phyloP scores from a whole-genome alignment of 2,888 invertebrate species.

The Acrobasis consociella region DNA sequence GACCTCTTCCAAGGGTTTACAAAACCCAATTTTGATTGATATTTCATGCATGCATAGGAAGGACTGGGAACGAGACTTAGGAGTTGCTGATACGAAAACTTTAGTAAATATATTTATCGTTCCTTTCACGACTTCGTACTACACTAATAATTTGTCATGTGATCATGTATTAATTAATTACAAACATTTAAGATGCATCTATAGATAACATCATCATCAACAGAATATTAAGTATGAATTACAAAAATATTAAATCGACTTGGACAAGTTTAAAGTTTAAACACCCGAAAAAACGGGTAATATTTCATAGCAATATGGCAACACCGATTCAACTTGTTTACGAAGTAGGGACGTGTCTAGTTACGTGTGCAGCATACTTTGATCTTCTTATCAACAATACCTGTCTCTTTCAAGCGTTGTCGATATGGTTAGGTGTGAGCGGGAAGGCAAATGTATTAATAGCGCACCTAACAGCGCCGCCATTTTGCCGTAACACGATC shows the following conservation, averaged over 20 bases:
- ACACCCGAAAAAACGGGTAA: slow-evolving; percentile 30
- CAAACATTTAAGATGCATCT: too few species aligned
- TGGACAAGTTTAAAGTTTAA: slow-evolving; percentile 11
- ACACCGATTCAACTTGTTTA: slow-evolving; percentile 70
- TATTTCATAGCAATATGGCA: slow-evolving; percentile 48
- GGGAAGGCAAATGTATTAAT: slow-evolving; percentile 69
- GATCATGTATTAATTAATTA: too few species aligned
- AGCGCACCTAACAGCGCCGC: slow-evolving; percentile 70
- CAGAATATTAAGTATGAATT: too few species aligned
- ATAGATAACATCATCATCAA: too few species aligned
- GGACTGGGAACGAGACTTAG: too few species aligned
- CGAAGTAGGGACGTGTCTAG: slow-evolving; percentile 77
- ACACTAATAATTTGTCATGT: too few species aligned
- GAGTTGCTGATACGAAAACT: too few species aligned
- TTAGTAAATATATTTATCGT: too few species aligned
- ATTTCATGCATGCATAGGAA: too few species aligned
- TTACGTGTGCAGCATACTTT: slow-evolving; percentile 76
- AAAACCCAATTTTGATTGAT: too few species aligned
- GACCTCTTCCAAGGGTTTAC: too few species aligned
- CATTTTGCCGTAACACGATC: slow-evolving; percentile 75
- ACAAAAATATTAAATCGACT: neutral
- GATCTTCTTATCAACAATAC: slow-evolving; percentile 60
- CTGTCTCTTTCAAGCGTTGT: slow-evolving; percentile 55
- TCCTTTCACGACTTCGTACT: too few species aligned
- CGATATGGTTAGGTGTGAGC: slow-evolving; percentile 39